These are phyloP conservation scores for Oreochromis grahami DNA, from an alignment of 2,797 vertebrate genomes.

Conservation along the genomic window DNA sequence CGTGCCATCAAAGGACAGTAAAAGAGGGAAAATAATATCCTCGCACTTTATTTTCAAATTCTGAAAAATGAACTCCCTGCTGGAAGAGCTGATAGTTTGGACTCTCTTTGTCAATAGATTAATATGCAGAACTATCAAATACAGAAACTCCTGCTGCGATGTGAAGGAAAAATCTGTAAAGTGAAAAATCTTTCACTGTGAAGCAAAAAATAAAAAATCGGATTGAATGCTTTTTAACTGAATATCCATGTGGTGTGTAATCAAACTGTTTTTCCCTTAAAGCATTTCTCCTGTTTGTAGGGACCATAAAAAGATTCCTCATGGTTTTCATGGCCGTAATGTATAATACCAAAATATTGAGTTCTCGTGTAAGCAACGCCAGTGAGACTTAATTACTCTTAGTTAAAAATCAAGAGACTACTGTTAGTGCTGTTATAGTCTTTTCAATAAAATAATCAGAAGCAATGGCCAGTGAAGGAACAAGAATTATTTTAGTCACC, in stretches of 20 bases:
- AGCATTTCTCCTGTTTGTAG: not conserved
- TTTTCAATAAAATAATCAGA: not conserved
- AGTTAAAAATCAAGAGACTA: not conserved
- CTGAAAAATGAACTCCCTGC: not conserved
- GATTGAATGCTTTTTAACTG: not conserved
- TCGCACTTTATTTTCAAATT: not conserved
- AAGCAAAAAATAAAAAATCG: not conserved
- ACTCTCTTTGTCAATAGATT: not conserved
- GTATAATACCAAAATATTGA: not conserved
- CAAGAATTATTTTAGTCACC: not conserved
- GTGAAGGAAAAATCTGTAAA: not conserved
- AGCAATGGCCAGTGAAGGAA: not conserved
- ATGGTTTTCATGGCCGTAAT: not conserved
- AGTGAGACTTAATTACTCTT: not conserved
- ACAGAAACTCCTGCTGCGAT: not conserved
- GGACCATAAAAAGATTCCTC: not conserved
- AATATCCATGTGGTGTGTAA: not conserved
- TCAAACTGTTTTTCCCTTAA: accelerated
- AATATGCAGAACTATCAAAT: not conserved
- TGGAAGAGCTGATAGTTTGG: not conserved
- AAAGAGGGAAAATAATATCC: not conserved
- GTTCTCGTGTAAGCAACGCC: not conserved
- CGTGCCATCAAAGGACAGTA: not conserved
- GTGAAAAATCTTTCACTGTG: not conserved
- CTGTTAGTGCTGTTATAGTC: not conserved